Conservation (phyloP, 1,140 invertebrate species). For the Cherax destructor region DNA sequence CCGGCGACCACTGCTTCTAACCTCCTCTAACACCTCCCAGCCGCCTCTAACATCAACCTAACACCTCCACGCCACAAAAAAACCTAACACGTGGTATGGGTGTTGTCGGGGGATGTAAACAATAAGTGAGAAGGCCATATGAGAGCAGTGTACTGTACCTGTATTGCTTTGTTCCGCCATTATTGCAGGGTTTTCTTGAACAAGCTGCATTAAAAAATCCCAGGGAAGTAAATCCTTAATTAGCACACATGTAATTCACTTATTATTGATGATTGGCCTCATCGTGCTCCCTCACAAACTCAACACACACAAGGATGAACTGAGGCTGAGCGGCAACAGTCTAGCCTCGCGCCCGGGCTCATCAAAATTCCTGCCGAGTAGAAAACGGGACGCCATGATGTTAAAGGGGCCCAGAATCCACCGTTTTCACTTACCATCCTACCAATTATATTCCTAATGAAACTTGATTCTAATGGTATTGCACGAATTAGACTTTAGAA, state of each 20-base stretch:
- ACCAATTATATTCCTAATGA: not conserved
- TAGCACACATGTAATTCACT: constrained; percentile 40
- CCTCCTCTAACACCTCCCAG: no score
- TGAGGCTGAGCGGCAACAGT: constrained; percentile 64
- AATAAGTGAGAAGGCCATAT: constrained; percentile 13
- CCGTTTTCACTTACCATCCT: not conserved
- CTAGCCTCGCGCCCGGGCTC: constrained; percentile 63
- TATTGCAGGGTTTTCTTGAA: constrained; percentile 49
- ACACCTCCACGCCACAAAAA: not conserved
- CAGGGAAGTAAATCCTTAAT: constrained; percentile 28
- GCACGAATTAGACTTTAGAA: not conserved
- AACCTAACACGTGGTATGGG: constrained; percentile 32
- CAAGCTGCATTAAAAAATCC: constrained; percentile 49
- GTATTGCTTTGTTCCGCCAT: constrained; percentile 47
- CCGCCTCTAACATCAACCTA: not conserved
- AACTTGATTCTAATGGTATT: not conserved
- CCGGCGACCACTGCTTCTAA: no score
- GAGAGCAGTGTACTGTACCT: constrained; percentile 8
- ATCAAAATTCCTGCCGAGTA: constrained; percentile 61
- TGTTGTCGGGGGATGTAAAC: constrained; percentile 41
- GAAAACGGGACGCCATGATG: constrained; percentile 66
- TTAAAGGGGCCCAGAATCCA: constrained; percentile 56
- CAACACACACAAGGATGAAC: constrained; percentile 57
- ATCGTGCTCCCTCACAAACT: constrained; percentile 17
- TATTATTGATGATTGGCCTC: constrained; percentile 38